These are phyloP conservation scores for Martes martes DNA, from an alignment of 2,113 vertebrate genomes.

Conservation along the genomic window DNA sequence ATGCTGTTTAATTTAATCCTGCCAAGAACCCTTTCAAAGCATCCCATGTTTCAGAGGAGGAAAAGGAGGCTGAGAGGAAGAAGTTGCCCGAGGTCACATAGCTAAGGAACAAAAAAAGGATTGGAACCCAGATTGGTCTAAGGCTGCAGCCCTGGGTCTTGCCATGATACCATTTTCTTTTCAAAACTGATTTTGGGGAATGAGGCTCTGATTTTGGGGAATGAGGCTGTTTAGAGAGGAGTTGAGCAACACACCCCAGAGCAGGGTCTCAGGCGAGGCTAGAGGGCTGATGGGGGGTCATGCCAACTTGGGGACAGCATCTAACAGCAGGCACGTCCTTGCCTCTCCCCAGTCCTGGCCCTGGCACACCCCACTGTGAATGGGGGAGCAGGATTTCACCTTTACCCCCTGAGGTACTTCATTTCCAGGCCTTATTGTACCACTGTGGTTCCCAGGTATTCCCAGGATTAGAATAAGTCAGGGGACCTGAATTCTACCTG, in stretches of 20 bases:
- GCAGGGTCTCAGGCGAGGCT: neutral
- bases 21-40: neutral
- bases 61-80: neutral
- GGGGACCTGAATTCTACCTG: neutral
- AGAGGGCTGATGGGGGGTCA: neutral
- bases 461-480: neutral
- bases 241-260: too few species aligned
- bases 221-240: neutral
- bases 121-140: neutral
- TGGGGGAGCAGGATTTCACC: neutral
- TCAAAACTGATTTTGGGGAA: neutral
- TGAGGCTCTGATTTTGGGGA: neutral
- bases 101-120: neutral
- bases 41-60: neutral
- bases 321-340: neutral
- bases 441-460: neutral
- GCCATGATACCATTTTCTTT: neutral
- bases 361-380: neutral
- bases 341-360: neutral
- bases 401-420: neutral
- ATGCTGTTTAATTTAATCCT: neutral
- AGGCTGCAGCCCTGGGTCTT: neutral
- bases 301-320: neutral
- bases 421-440: neutral
- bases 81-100: neutral